phyloP scores from a whole-genome alignment of 2,888 invertebrate genomes.

The Tinea trinotella region DNA sequence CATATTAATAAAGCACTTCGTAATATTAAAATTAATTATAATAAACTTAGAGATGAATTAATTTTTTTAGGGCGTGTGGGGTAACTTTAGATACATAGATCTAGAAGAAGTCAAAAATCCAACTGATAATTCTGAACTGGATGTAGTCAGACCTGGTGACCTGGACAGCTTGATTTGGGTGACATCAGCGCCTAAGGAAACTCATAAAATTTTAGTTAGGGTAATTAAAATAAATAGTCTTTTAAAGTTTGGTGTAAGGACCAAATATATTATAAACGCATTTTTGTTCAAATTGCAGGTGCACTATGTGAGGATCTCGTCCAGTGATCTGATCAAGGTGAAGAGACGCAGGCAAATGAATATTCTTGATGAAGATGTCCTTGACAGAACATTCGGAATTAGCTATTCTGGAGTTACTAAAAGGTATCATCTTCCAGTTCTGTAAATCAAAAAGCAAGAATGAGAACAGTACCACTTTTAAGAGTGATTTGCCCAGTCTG shows the following conservation, averaged over 20 bases:
- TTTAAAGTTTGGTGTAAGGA: too few relatives aligned
- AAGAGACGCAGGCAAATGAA: neutral
- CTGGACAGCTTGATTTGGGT: conserved; percentile 9
- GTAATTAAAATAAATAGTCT: too few relatives aligned
- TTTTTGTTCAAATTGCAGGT: neutral
- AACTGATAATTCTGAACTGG: conserved; percentile 4
- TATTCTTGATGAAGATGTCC: neutral
- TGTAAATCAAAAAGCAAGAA: too few relatives aligned
- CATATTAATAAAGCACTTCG: too few relatives aligned
- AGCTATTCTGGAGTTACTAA: conserved; percentile 12
- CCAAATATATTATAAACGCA: neutral
- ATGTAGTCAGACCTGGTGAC: neutral
- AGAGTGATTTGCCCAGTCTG: too few relatives aligned
- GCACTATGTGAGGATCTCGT: neutral
- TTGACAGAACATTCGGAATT: conserved; percentile 13
- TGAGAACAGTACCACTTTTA: too few relatives aligned
- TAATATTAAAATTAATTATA: too few relatives aligned
- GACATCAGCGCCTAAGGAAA: neutral
- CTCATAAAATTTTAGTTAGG: conserved; percentile 14
- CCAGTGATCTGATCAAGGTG: conserved; percentile 7
- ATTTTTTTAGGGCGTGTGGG: conserved; percentile 11
- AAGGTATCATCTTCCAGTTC: conserved; percentile 18
- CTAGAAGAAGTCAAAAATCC: neutral
- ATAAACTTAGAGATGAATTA: too few relatives aligned
- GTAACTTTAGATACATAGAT: neutral